Evolutionary conservation across 2,888 invertebrate genomes (phyloP).

Genomic region (Elgonia sp.): DNA sequence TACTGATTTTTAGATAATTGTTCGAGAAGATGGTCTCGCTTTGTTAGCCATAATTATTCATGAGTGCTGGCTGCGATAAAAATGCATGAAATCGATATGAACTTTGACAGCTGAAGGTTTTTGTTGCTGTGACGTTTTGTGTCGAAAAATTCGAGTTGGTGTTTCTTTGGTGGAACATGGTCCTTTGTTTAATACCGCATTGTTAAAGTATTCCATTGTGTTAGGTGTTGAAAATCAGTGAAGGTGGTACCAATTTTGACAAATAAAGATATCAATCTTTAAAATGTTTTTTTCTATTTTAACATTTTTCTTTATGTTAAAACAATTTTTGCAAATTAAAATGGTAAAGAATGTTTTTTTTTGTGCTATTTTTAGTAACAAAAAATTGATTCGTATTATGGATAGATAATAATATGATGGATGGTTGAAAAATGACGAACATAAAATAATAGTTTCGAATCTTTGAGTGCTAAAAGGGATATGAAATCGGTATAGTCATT

Average conservation of each 20-base stretch:
- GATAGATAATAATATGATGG: background rate
- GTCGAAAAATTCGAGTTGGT: background rate
- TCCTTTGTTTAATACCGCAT: background rate
- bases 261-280: too few relatives aligned
- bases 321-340: too few relatives aligned
- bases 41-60: background rate
- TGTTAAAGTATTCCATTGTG: background rate
- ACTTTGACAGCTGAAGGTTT: constrained; percentile 3
- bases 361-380: background rate
- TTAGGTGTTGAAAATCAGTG: too few relatives aligned
- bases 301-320: too few relatives aligned
- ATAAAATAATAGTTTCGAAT: background rate
- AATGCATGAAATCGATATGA: background rate
- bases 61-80: background rate
- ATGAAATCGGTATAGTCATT: background rate
- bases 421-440: background rate
- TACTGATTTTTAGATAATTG: too few relatives aligned
- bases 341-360: too few relatives aligned
- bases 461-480: background rate
- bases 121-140: background rate
- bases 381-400: background rate
- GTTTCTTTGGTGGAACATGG: background rate
- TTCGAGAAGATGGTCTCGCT: background rate
- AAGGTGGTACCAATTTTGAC: too few relatives aligned
- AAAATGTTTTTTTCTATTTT: too few relatives aligned